These are phyloP conservation scores for Bergia puertoricense DNA, from an alignment of 92 coral and sea anemone species.

Conservation along the genomic window DNA sequence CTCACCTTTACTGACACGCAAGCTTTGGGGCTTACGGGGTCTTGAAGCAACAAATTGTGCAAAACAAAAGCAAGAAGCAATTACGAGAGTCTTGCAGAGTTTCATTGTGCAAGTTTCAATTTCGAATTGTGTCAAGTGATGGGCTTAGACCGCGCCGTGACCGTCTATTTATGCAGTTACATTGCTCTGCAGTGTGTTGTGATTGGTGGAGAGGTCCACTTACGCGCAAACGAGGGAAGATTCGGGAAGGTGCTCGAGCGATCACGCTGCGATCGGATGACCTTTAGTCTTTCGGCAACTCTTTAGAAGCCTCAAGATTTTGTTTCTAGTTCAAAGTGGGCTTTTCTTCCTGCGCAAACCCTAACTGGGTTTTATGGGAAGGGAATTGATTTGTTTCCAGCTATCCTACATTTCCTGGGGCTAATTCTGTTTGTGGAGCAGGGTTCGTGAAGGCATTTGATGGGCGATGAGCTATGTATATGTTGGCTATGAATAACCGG, in stretches of 20 bases:
- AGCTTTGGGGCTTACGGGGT: background rate
- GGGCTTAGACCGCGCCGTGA: background rate
- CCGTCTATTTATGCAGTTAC: background rate
- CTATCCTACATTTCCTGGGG: background rate
- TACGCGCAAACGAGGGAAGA: constrained; percentile 14
- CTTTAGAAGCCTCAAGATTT: background rate
- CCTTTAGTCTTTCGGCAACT: background rate
- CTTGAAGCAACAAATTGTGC: constrained; percentile 7
- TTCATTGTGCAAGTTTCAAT: constrained; percentile 4
- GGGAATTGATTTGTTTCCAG: background rate
- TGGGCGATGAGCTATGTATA: too few relatives aligned
- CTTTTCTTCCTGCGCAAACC: background rate
- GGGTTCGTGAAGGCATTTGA: background rate
- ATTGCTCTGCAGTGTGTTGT: background rate
- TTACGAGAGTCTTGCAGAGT: background rate
- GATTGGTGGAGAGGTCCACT: constrained; percentile 17
- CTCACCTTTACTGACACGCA: background rate
- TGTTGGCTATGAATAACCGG: too few relatives aligned
- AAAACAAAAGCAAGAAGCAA: constrained; percentile 4
- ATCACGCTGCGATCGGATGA: constrained; percentile 2
- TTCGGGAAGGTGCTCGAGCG: background rate
- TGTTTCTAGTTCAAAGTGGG: background rate
- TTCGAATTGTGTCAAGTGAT: background rate
- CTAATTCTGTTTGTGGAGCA: background rate
- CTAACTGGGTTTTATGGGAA: background rate